A percentile compares a stretch with the other conserved stretches of the same genome.
Evolutionary conservation across 2,113 vertebrate species (phyloP).

Genomic region (Oryzias curvinotus): DNA sequence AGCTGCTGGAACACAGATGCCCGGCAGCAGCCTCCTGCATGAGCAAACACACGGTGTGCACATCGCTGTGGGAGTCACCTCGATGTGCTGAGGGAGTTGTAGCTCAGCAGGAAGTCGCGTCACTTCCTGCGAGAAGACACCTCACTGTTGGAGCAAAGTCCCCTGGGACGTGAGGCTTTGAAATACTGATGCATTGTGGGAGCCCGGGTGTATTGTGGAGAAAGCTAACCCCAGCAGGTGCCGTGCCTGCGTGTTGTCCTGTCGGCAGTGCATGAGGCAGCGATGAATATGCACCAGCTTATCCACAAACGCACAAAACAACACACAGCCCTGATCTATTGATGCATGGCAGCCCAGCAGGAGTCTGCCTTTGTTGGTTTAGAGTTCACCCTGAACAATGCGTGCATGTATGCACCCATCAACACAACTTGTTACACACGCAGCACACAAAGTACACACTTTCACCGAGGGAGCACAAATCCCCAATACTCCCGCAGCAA

Average conservation of each 20-base stretch:
- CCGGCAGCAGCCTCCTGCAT: constrained; percentile 30
- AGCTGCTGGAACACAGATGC: constrained; percentile 49
- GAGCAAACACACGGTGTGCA: constrained; percentile 40
- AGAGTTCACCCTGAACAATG: constrained; percentile 54
- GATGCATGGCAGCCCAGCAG: constrained; percentile 69
- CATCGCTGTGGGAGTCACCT: constrained; percentile 57
- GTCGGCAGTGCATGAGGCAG: constrained; percentile 38
- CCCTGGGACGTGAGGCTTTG: constrained; percentile 66
- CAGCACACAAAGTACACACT: constrained; percentile 26
- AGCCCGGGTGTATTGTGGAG: constrained; percentile 56
- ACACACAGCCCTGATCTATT: constrained; percentile 59
- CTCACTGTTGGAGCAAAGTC: constrained; percentile 64
- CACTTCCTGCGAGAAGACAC: constrained; percentile 71
- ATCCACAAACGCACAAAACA: constrained; percentile 25
- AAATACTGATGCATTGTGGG: constrained; percentile 70
- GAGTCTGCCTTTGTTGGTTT: constrained; percentile 60
- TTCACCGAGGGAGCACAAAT: constrained; percentile 60
- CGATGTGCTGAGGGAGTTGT: constrained; percentile 65
- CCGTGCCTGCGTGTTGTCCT: constrained; percentile 51
- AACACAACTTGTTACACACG: constrained; percentile 38
- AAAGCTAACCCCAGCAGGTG: constrained; percentile 58
- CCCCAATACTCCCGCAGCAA: constrained; percentile 56
- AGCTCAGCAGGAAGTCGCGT: constrained; percentile 66
- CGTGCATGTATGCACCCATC: constrained; percentile 37
- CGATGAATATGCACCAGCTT: constrained; percentile 12